These are phyloP conservation scores for Macroteleia sp. DNA, from an alignment of 2,888 invertebrate genomes.

Conservation along the genomic window DNA sequence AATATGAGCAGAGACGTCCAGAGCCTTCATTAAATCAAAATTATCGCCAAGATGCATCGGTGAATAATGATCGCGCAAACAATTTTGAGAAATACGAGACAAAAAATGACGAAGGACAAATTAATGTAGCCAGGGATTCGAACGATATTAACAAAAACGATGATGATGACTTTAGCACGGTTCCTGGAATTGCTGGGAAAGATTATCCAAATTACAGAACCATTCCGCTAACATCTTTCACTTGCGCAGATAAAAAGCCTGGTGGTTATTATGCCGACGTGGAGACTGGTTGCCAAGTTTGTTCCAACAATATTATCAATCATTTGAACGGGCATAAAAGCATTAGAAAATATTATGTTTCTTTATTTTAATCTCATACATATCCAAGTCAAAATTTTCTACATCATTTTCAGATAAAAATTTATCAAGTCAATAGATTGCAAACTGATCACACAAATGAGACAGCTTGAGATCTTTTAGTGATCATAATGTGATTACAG, in stretches of 20 bases:
- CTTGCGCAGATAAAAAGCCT: slow-evolving; percentile 81
- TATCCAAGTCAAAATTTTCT: too few relatives aligned
- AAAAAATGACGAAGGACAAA: slow-evolving; percentile 20
- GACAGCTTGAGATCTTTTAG: too few relatives aligned
- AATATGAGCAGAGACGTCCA: neutral
- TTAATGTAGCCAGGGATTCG: neutral
- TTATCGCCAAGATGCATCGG: slow-evolving; percentile 34
- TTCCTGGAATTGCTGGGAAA: slow-evolving; percentile 83
- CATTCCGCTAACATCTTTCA: slow-evolving; percentile 84
- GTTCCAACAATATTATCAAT: neutral
- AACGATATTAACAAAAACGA: slow-evolving; percentile 9
- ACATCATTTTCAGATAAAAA: too few relatives aligned
- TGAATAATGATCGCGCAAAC: slow-evolving; percentile 17
- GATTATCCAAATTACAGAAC: slow-evolving; percentile 83
- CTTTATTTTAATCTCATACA: too few relatives aligned
- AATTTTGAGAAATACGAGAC: slow-evolving; percentile 40
- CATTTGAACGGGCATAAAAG: too few relatives aligned
- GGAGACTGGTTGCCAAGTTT: slow-evolving; percentile 84
- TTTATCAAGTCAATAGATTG: too few relatives aligned
- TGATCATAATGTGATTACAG: too few relatives aligned
- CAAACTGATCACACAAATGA: too few relatives aligned
- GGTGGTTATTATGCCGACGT: slow-evolving; percentile 85
- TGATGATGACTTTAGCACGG: slow-evolving; percentile 75
- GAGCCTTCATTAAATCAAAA: neutral
- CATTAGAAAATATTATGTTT: too few relatives aligned